phyloP scores from a whole-genome alignment of 1,140 invertebrate genomes.

The Andricus grossulariae region DNA sequence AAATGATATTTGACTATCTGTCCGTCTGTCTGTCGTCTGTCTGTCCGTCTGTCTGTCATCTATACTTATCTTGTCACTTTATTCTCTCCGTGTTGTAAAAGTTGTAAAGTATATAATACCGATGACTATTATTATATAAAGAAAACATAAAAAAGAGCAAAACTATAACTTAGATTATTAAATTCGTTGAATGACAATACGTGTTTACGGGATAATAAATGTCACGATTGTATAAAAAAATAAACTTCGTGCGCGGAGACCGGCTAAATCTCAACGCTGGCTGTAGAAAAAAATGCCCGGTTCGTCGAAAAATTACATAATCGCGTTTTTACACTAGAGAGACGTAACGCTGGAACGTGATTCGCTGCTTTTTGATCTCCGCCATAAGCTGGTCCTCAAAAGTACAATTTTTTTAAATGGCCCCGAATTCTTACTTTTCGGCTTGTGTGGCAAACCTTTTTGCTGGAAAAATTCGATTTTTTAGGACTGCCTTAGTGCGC shows the following conservation, averaged over 20 bases:
- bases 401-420: background rate
- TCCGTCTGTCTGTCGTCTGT: conserved; percentile 72
- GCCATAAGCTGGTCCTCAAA: background rate
- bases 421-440: background rate
- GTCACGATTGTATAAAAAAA: conserved; percentile 53
- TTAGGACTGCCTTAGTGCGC: background rate
- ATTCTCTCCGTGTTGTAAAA: conserved; percentile 73
- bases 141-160: conserved; percentile 40
- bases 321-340: conserved; percentile 11
- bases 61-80: conserved; percentile 62
- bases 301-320: conserved; percentile 20
- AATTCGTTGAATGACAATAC: conserved; percentile 76
- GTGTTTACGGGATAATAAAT: conserved; percentile 63
- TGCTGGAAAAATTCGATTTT: background rate
- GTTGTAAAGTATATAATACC: conserved; percentile 61
- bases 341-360: background rate
- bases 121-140: conserved; percentile 36
- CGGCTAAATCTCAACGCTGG: conserved; percentile 39
- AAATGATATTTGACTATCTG: conserved; percentile 61
- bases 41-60: conserved; percentile 66
- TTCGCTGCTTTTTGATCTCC: background rate
- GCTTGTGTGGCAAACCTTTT: no score
- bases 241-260: conserved; percentile 50
- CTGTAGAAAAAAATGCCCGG: conserved; percentile 10
- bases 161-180: conserved; percentile 58